phyloP scores from a whole-genome alignment of 2,113 vertebrate species.

The Hemichromis elongatus region DNA sequence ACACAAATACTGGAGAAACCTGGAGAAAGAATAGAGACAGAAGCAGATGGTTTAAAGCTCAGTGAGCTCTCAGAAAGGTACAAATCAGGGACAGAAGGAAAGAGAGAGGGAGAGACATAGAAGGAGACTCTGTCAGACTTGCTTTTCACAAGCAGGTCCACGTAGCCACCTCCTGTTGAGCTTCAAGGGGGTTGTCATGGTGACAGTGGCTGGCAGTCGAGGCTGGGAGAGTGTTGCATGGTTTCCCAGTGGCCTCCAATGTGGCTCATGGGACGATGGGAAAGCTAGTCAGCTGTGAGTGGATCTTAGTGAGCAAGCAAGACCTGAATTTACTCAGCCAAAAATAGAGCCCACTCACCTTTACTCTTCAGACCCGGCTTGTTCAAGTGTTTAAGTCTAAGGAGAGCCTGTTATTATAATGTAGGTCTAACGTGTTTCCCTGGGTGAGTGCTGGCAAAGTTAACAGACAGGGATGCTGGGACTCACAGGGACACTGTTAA shows the following conservation, averaged over 20 bases:
- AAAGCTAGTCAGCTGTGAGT: slow-evolving; percentile 21
- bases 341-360: neutral
- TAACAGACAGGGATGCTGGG: neutral
- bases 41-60: slow-evolving; percentile 18
- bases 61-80: slow-evolving; percentile 24
- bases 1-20: neutral
- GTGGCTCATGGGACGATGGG: slow-evolving; percentile 51
- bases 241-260: slow-evolving; percentile 40
- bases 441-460: neutral
- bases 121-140: slow-evolving; percentile 59
- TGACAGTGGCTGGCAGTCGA: slow-evolving; percentile 61
- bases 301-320: slow-evolving; percentile 1
- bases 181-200: slow-evolving; percentile 73
- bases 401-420: neutral
- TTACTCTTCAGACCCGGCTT: neutral
- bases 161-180: slow-evolving; percentile 67
- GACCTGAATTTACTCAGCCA: slow-evolving; percentile 1
- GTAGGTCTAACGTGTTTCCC: neutral
- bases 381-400: neutral
- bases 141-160: slow-evolving; percentile 65
- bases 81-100: slow-evolving; percentile 24
- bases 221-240: slow-evolving; percentile 33
- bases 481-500: slow-evolving; percentile 24
- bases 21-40: neutral
- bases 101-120: neutral